phyloP scores from a whole-genome alignment of 1,140 invertebrate genomes.

The Cherax destructor region DNA sequence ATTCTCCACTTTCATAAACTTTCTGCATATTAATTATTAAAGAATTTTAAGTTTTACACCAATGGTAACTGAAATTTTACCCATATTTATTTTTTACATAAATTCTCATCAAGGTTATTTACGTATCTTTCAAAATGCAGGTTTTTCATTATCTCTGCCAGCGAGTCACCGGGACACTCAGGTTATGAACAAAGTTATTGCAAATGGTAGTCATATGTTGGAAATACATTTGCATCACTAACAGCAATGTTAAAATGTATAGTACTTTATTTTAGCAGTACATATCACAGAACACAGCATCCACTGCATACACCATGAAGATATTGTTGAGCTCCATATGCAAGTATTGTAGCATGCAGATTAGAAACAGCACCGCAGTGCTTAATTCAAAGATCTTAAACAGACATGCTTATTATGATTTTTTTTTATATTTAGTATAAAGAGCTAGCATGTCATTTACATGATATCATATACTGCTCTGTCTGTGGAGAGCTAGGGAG shows the following conservation, averaged over 20 bases:
- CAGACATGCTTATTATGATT: not conserved
- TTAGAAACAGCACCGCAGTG: not conserved
- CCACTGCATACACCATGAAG: conserved; percentile 5
- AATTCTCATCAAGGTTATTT: not conserved
- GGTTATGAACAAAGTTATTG: not conserved
- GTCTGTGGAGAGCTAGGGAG: not conserved
- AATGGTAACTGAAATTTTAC: not conserved
- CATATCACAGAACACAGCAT: conserved; percentile 7
- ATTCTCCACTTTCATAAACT: not conserved
- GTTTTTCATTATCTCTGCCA: not conserved
- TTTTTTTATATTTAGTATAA: not conserved
- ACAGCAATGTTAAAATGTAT: not conserved
- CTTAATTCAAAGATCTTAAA: not conserved
- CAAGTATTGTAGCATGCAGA: not conserved
- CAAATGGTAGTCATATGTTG: not conserved
- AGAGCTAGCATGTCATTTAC: not conserved
- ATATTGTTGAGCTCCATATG: not conserved
- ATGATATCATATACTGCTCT: not conserved
- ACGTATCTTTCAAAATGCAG: not conserved
- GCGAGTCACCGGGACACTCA: not conserved
- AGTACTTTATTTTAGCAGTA: not conserved
- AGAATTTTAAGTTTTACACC: not conserved
- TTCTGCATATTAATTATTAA: not conserved
- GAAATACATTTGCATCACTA: not conserved
- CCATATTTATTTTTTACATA: not conserved